Base-by-base conservation (phyloP, 37 sponge, comb jelly and placozoan species). In the Chondrosia reniformis region DNA sequence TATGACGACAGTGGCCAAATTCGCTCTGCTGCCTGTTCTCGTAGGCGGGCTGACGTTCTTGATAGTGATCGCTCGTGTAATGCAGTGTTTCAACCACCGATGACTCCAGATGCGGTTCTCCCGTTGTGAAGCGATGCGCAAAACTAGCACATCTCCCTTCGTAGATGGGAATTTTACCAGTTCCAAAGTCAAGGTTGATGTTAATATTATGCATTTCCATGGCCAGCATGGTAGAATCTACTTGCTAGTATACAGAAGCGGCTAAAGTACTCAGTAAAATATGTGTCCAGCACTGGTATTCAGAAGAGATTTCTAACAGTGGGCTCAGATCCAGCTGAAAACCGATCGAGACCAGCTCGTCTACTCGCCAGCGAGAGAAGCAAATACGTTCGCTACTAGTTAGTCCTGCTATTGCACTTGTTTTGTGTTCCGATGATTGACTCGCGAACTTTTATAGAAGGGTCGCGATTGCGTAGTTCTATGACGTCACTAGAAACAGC, bases 291-390 rank as follows among this genome's bases (percentile, higher is more conserved):
- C 72, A 44, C 72, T 39, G 37, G 61, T 7, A 59, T 59, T 6
- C n/a, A 59, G 61, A 59, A 59, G 28, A 59, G n/a, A 59, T 25
- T 59, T 13, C 4, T 19, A 13, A 59, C n/a, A 13, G 22, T 59
- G 61, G 28, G 22, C 61, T 69, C 72, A 69, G 72, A 69, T 69
- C 72, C 72, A 69, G 72, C 72, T 69, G 72, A 69, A 44, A 69
- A 69, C 69, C 63, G 80, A 85, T 84, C 91, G 87, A 85, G 91
- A 74, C 86, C 91, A 85, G 86, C 86, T 90, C 87, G 86, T 90
- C 41, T 41, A 33, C 7, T 24, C 72, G 91, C 85, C 91, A 89
- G 80, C 27, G 27, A 56, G 58, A 28, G 27, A 56, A 56, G 58
- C 25, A 28, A 28, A 3, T 28, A 56, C n/a, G 27, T 49, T 56